These are phyloP conservation scores for Myotis planiceps DNA, from an alignment of 2,797 vertebrate species.

Conservation along the genomic window DNA sequence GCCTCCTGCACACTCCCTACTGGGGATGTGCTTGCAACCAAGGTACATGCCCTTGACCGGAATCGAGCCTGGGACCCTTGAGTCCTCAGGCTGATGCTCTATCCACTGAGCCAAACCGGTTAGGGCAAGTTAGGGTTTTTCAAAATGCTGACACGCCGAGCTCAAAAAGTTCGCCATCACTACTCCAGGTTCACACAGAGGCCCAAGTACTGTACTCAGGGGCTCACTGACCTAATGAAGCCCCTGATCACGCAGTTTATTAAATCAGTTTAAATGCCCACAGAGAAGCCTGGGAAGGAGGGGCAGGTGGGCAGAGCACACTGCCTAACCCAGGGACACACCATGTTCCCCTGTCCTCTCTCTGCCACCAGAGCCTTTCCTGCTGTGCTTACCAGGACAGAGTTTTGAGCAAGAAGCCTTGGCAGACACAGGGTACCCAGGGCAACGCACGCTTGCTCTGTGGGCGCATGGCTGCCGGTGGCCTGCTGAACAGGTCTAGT, in stretches of 20 bases:
- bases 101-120: too few relatives aligned
- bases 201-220: background rate
- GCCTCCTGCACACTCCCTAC: too few relatives aligned
- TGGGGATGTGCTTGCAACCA: too few relatives aligned
- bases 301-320: background rate
- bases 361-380: background rate
- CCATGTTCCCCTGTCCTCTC: background rate
- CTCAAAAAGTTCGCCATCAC: too few relatives aligned
- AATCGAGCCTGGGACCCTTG: too few relatives aligned
- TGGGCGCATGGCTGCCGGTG: fast-evolving
- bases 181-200: too few relatives aligned
- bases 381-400: background rate
- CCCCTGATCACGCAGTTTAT: background rate
- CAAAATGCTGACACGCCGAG: too few relatives aligned
- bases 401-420: background rate
- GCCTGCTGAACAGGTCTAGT: background rate
- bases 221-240: background rate
- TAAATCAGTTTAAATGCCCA: background rate
- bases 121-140: too few relatives aligned
- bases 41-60: too few relatives aligned
- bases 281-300: background rate
- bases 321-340: background rate
- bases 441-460: fast-evolving
- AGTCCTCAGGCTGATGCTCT: too few relatives aligned
- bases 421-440: background rate